Evolutionary conservation across 1,140 invertebrate genomes (phyloP), one percentile per base, ranked within the genome.

Genomic region (Monomorium pharaonis): DNA sequence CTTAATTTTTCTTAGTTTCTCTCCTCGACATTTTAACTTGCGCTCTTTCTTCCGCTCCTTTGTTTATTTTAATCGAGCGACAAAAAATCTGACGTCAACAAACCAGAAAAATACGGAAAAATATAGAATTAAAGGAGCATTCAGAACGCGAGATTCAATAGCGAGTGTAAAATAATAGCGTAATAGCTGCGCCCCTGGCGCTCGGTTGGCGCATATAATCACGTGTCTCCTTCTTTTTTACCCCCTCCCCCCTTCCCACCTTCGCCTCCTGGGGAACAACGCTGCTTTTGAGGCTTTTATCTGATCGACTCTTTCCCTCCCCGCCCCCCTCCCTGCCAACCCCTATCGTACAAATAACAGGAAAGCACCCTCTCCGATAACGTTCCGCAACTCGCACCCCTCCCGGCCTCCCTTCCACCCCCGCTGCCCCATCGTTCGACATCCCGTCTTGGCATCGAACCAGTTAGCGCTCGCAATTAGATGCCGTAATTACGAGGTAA

Each of bases 261-360:
- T n/a, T n/a, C 75, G 77, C 72, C 37, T 37, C 37, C 37, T 37
- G 37, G 83, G 84, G 80, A 90, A 88, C 88, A 69, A 60, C 60
- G 83, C 83, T 87, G 88, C 90, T 91, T 92, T 91, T 88, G 91
- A 92, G 85, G 85, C 84, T 85, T 86, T 90, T 88, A 91, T 92
- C 91, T 85, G 90, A 91, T 92, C 67, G 77, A 47, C 76, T 77
- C 69, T 67, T 49, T 67, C 62, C 44, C 51, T 42, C 33, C 7
- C 12, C 49, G 56, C 56, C 33, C 5, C 5, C 63, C 30, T 74
- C 54, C 58, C 74, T 47, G 16, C 84, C 70, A 42, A 24, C 51
- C 21, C 72, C 77, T 63, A 83, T 88, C 86, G 89, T 80, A 65
- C 83, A 80, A 90, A 88, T 87, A 83, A 84, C 86, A 85, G 85